Evolutionary conservation across 2,113 vertebrate genomes (phyloP).

Genomic region (Lontra canadensis): DNA sequence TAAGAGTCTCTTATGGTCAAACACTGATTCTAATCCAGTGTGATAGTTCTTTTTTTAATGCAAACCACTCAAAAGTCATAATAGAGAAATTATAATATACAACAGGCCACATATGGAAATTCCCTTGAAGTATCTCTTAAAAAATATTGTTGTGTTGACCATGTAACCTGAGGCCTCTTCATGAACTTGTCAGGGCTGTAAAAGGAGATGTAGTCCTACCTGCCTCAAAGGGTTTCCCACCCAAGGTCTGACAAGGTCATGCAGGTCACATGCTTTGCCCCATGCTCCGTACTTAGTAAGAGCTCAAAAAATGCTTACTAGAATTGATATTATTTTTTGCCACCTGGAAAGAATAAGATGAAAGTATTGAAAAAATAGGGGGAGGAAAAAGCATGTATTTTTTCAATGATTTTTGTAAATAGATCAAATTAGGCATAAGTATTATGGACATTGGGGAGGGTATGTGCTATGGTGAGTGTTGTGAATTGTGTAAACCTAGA

Average conservation of each 20-base stretch:
- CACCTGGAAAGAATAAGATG: neutral
- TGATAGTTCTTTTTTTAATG: neutral
- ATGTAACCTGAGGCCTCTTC: neutral
- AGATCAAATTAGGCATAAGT: neutral
- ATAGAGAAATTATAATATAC: neutral
- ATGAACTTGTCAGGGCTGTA: neutral
- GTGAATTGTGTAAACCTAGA: too few species aligned
- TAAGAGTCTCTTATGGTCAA: neutral
- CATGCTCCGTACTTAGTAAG: neutral
- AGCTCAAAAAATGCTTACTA: neutral
- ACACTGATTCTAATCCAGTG: neutral
- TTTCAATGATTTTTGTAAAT: neutral
- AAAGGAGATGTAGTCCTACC: neutral
- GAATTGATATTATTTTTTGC: neutral
- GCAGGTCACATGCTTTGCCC: neutral
- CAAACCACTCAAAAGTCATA: neutral
- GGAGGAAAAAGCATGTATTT: neutral
- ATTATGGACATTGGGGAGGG: too few species aligned
- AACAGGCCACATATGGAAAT: neutral
- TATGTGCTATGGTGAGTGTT: too few species aligned
- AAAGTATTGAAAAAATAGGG: neutral
- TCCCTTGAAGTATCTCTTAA: neutral
- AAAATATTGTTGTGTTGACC: neutral
- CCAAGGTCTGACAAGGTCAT: neutral
- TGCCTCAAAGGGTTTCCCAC: neutral